These are phyloP conservation scores for Syndactyla subalaris DNA, from an alignment of 2,797 vertebrate species.

Conservation along the genomic window DNA sequence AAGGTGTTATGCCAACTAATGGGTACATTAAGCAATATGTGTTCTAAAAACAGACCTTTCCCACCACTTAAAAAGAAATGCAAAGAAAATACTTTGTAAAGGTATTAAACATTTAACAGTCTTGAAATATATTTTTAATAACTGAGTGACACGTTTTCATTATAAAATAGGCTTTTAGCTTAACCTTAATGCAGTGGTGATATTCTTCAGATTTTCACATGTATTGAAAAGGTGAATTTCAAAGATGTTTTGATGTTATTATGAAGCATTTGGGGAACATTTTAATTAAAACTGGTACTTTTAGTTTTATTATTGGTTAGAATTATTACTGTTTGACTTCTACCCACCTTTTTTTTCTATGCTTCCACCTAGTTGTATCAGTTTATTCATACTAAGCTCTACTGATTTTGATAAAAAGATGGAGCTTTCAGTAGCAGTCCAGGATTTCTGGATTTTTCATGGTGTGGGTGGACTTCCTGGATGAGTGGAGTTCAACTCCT, in stretches of 20 bases:
- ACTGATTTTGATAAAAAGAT: not conserved
- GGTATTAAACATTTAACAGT: not conserved
- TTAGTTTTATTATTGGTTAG: not conserved
- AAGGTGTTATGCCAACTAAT: not conserved
- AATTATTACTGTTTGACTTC: not conserved
- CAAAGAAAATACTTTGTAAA: not conserved
- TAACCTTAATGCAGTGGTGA: not conserved
- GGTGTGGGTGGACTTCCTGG: not conserved
- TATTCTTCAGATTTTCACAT: not conserved
- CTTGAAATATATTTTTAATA: slow-evolving; percentile 31
- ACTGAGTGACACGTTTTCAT: not conserved
- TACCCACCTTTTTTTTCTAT: not conserved
- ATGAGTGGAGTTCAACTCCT: not conserved
- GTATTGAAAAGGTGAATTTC: no score
- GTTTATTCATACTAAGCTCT: not conserved
- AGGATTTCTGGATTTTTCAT: not conserved
- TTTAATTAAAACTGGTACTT: not conserved
- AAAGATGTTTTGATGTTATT: no score
- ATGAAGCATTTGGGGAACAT: no score
- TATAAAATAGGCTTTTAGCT: not conserved
- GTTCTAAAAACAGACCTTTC: not conserved
- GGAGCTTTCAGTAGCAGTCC: not conserved
- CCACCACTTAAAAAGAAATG: not conserved
- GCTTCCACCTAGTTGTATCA: not conserved
- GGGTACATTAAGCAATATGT: not conserved